These are phyloP conservation scores for Microcaecilia unicolor DNA, from an alignment of 2,797 vertebrate genomes.

Conservation along the genomic window DNA sequence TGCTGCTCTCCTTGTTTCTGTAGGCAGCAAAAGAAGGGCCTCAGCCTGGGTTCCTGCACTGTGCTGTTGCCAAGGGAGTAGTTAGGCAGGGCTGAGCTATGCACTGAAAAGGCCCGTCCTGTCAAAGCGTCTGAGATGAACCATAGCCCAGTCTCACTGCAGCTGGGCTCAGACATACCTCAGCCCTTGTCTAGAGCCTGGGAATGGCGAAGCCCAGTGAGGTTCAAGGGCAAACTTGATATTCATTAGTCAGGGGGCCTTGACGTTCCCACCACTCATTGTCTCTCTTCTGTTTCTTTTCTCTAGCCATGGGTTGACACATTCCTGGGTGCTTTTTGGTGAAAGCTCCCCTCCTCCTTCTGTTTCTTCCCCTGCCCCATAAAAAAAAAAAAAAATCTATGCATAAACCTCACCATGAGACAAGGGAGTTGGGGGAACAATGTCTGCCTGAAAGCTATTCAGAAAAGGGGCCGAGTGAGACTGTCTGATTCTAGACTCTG, in stretches of 20 bases:
- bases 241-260: conserved; percentile 80
- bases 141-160: conserved; percentile 65
- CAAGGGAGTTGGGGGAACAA: conserved; percentile 48
- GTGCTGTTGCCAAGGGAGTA: conserved; percentile 91
- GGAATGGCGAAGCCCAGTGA: conserved; percentile 74
- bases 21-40: conserved; percentile 45
- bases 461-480: conserved; percentile 25
- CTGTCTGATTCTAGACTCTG: not conserved
- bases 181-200: conserved; percentile 80
- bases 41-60: conserved; percentile 41
- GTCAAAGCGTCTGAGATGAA: conserved; percentile 84
- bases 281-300: conserved; percentile 36
- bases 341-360: conserved; percentile 35
- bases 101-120: conserved; percentile 82
- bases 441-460: conserved; percentile 33
- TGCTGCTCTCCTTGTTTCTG: conserved; percentile 35
- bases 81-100: conserved; percentile 70
- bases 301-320: conserved; percentile 51
- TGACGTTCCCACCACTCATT: conserved; percentile 49
- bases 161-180: conserved; percentile 79
- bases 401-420: conserved; percentile 44
- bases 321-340: conserved; percentile 60
- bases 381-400: conserved; percentile 34
- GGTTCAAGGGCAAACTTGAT: conserved; percentile 79
- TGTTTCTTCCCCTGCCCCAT: conserved; percentile 16